A percentile compares a stretch with the other conserved stretches of the same genome.
These are phyloP conservation scores for Phrixothrix hirtus DNA, from an alignment of 2,888 invertebrate species.

Conservation along the genomic window DNA sequence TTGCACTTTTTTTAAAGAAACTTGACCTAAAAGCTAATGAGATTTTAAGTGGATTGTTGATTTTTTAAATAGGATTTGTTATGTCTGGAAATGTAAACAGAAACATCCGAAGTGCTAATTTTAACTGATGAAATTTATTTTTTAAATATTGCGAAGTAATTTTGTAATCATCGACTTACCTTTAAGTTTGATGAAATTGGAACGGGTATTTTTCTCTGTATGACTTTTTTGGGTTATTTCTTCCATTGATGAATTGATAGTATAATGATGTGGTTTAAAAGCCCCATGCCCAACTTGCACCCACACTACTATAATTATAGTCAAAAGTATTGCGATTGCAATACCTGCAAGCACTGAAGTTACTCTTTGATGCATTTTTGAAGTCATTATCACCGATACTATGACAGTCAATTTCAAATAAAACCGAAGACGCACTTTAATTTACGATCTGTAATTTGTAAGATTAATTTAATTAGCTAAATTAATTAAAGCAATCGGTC, in stretches of 20 bases:
- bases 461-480: neutral
- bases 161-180: constrained; percentile 5
- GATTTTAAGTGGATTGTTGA: neutral
- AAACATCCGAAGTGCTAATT: no score
- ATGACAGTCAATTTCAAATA: neutral
- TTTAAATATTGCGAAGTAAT: neutral
- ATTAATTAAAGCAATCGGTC: neutral
- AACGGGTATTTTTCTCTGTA: neutral
- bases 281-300: constrained; percentile 48
- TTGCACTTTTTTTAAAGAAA: constrained; percentile 2
- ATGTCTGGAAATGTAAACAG: neutral
- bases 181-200: neutral
- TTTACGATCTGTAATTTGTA: neutral
- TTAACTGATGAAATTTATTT: neutral
- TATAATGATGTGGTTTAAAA: constrained; percentile 29
- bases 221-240: neutral
- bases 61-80: neutral
- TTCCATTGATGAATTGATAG: neutral
- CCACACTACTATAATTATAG: constrained; percentile 50
- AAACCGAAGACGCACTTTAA: neutral
- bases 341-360: constrained; percentile 42
- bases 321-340: constrained; percentile 45
- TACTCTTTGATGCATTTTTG: constrained; percentile 37
- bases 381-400: constrained; percentile 38
- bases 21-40: neutral